Conservation (phyloP, 2,888 invertebrate species). For the Orthosia gothica region DNA sequence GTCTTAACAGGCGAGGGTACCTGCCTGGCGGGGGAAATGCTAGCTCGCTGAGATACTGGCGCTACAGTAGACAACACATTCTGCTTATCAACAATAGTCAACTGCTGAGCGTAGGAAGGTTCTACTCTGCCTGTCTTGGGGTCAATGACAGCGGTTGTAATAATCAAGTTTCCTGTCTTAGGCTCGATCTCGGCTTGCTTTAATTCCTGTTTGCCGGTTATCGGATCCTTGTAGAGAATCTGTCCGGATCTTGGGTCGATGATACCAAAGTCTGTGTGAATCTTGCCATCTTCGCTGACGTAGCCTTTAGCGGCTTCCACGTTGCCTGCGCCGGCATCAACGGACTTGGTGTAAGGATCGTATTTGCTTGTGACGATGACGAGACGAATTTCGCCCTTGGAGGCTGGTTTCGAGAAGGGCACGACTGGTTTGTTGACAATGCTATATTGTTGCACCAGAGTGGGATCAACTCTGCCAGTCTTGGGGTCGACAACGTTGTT, state of each 20-base stretch:
- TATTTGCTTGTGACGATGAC: constrained; percentile 90
- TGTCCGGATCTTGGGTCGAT: constrained; percentile 92
- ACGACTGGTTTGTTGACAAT: constrained; percentile 87
- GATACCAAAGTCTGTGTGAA: constrained; percentile 92
- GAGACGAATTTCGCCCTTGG: constrained; percentile 86
- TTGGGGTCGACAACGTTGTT: constrained; percentile 91
- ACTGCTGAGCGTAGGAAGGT: constrained; percentile 90
- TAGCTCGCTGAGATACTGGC: constrained; percentile 80
- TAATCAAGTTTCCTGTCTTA: constrained; percentile 91
- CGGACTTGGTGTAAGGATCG: constrained; percentile 91
- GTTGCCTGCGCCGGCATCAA: constrained; percentile 90
- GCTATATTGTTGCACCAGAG: constrained; percentile 89
- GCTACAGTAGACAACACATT: constrained; percentile 82
- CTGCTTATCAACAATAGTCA: constrained; percentile 89
- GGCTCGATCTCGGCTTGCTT: constrained; percentile 92
- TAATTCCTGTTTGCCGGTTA: constrained; percentile 92
- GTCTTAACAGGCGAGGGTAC: constrained; percentile 83
- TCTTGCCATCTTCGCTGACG: constrained; percentile 90
- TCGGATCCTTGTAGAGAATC: constrained; percentile 91
- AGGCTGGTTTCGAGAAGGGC: constrained; percentile 82
- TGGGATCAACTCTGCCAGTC: constrained; percentile 92
- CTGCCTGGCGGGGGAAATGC: constrained; percentile 83
- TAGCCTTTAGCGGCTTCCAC: constrained; percentile 91
- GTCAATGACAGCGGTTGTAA: constrained; percentile 91
- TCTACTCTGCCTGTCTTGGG: constrained; percentile 92